A percentile compares a stretch with the other conserved stretches of the same genome.
Conservation (phyloP, 2,113 vertebrate genomes). For the Peromyscus californicus region DNA sequence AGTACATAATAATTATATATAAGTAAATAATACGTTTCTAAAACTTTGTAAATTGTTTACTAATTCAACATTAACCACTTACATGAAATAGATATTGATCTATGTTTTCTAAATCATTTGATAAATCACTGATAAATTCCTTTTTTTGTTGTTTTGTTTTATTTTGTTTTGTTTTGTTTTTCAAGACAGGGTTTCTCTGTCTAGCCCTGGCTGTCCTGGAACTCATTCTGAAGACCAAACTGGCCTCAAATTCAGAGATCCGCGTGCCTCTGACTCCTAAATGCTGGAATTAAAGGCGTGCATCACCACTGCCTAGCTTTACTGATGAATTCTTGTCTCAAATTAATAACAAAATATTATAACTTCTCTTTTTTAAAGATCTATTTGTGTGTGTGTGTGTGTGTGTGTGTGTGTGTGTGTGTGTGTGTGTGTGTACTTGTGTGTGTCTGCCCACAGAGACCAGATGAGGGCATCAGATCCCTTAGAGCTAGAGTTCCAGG, state of each 20-base stretch:
- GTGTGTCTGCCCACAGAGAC: background rate
- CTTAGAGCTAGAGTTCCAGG: background rate
- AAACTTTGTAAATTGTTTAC: slow-evolving; percentile 12
- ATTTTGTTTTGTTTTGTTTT: too few relatives aligned
- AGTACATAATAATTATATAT: slow-evolving; percentile 2
- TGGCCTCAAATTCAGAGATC: too few relatives aligned
- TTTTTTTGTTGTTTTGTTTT: too few relatives aligned
- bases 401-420: background rate
- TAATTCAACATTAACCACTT: slow-evolving; percentile 2
- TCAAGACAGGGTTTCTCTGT: too few relatives aligned
- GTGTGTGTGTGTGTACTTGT: background rate
- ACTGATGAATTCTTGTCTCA: background rate
- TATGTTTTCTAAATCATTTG: slow-evolving; percentile 24
- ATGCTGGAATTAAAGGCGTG: too few relatives aligned
- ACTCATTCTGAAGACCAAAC: too few relatives aligned
- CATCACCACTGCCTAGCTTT: background rate
- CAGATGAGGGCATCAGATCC: background rate
- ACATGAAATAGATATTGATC: slow-evolving; percentile 6
- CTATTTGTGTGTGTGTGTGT: background rate
- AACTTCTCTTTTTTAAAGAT: background rate
- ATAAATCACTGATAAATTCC: background rate
- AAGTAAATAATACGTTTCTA: slow-evolving; percentile 36
- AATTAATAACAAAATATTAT: background rate
- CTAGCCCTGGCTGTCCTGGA: too few relatives aligned
- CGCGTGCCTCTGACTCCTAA: too few relatives aligned